These are phyloP conservation scores for Tiliqua scincoides DNA, from an alignment of 2,113 vertebrate genomes.

Conservation along the genomic window DNA sequence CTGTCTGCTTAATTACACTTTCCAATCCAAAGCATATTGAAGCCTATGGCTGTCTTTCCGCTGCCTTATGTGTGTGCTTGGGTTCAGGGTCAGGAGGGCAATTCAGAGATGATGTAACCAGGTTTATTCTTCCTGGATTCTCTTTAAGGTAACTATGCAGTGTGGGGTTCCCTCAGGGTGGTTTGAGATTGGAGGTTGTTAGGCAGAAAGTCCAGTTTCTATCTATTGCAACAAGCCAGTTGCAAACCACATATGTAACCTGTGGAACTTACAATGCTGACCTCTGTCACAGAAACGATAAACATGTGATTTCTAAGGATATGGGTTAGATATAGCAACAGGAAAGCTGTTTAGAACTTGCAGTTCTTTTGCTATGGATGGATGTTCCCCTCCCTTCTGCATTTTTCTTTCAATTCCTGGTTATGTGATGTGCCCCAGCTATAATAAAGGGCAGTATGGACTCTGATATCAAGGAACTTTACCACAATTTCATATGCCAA, in stretches of 20 bases:
- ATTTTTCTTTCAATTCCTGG: too few species aligned
- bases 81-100: background rate
- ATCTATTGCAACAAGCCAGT: background rate
- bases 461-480: too few species aligned
- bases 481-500: too few species aligned
- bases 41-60: background rate
- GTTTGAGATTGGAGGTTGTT: background rate
- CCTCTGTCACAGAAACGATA: background rate
- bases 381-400: too few species aligned
- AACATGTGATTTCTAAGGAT: background rate
- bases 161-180: background rate
- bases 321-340: background rate
- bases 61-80: background rate
- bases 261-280: background rate
- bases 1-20: background rate
- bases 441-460: too few species aligned
- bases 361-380: background rate
- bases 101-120: background rate
- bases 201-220: background rate
- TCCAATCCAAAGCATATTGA: slow-evolving; percentile 10
- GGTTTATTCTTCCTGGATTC: background rate
- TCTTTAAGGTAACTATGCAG: background rate
- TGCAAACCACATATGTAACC: background rate
- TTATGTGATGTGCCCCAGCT: too few species aligned
- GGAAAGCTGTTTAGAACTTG: background rate